Percentiles rank a stretch among this genome's conserved stretches.
These are phyloP conservation scores for Cynopterus sphinx DNA, from an alignment of 2,797 vertebrate species.

Conservation along the genomic window DNA sequence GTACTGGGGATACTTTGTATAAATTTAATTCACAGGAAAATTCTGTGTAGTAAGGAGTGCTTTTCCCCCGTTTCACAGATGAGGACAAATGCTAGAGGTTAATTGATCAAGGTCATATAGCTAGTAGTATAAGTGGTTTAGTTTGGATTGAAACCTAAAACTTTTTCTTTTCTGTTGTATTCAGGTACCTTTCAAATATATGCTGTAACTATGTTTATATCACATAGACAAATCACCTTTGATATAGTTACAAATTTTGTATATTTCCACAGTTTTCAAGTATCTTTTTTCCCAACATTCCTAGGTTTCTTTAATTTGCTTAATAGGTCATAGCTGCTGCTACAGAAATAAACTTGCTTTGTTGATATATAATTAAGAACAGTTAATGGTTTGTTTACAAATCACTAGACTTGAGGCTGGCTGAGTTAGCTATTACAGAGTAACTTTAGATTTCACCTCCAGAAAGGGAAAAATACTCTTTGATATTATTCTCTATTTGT, in stretches of 20 bases:
- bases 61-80: not conserved
- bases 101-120: not conserved
- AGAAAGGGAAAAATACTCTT: not conserved
- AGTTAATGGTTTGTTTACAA: slow-evolving; percentile 60
- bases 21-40: slow-evolving; percentile 34
- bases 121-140: slow-evolving; percentile 10
- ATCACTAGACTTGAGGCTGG: slow-evolving; percentile 6
- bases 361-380: slow-evolving; percentile 52
- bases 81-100: not conserved
- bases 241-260: slow-evolving; percentile 27
- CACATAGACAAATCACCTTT: not conserved
- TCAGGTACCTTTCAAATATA: not conserved
- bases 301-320: slow-evolving; percentile 40
- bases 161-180: not conserved
- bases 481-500: slow-evolving; percentile 23
- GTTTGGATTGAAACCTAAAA: not conserved
- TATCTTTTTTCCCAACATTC: not conserved
- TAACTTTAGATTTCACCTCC: slow-evolving; percentile 23
- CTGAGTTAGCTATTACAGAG: slow-evolving; percentile 35
- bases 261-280: not conserved
- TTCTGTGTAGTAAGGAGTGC: not conserved
- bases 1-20: not conserved
- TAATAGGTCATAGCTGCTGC: not conserved
- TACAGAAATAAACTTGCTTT: slow-evolving; percentile 46
- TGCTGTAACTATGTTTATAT: not conserved